These are phyloP conservation scores for Antennarius striatus DNA, from an alignment of 2,113 vertebrate genomes.

Conservation along the genomic window DNA sequence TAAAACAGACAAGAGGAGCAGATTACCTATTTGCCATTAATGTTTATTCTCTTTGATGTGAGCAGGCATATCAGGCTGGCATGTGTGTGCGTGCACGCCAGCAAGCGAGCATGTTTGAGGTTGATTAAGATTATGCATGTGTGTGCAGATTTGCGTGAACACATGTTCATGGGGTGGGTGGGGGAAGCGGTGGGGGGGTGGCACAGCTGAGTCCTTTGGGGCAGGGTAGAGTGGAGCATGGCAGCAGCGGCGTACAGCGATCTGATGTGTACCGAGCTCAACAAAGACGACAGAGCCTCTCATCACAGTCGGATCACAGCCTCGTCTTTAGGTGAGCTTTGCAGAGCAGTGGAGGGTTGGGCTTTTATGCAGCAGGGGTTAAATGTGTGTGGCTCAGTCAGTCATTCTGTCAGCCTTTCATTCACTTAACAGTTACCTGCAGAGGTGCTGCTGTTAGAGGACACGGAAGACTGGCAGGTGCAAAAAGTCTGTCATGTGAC, in stretches of 20 bases:
- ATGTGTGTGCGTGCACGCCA: slow-evolving; percentile 16
- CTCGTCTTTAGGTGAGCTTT: slow-evolving; percentile 60
- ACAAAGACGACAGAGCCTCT: slow-evolving; percentile 59
- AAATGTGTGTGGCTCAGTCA: slow-evolving; percentile 68
- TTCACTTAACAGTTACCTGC: slow-evolving; percentile 29
- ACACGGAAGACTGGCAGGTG: slow-evolving; percentile 15
- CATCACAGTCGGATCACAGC: slow-evolving; percentile 74
- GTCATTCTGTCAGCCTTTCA: slow-evolving; percentile 61
- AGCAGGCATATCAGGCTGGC: slow-evolving; percentile 62
- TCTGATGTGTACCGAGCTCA: slow-evolving; percentile 58
- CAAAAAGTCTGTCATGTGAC: slow-evolving; percentile 47
- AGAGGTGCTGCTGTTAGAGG: slow-evolving; percentile 15
- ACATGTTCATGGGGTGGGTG: slow-evolving; percentile 18
- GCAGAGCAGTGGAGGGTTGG: slow-evolving; percentile 3
- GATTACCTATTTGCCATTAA: slow-evolving; percentile 81
- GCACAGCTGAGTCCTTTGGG: slow-evolving; percentile 47
- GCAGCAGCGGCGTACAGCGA: slow-evolving; percentile 51
- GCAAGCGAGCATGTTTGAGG: slow-evolving; percentile 18
- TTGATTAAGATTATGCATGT: slow-evolving; percentile 56
- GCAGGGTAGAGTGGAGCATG: slow-evolving; percentile 44
- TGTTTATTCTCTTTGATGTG: slow-evolving; percentile 78
- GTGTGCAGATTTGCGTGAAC: slow-evolving; percentile 52
- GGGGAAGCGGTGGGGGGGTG: slow-evolving; percentile 2
- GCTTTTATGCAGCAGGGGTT: slow-evolving; percentile 57
- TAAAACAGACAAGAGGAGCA: slow-evolving; percentile 80